These are phyloP conservation scores for Sebastes matsubarae DNA, from an alignment of 2,797 vertebrate species.

Conservation along the genomic window DNA sequence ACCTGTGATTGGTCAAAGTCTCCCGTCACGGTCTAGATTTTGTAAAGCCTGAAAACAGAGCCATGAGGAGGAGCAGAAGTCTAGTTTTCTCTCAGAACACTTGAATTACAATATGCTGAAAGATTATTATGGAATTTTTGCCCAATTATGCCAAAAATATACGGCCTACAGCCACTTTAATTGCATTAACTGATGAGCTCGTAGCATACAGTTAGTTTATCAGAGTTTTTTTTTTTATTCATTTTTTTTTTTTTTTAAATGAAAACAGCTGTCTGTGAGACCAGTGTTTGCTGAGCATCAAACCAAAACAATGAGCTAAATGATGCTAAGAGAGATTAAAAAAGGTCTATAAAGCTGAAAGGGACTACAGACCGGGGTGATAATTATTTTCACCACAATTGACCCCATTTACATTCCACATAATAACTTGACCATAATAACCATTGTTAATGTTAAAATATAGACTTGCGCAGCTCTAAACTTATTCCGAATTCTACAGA, in stretches of 20 bases:
- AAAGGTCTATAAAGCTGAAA: neutral
- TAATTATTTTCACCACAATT: neutral
- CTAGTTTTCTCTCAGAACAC: no score
- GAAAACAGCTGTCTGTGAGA: no score
- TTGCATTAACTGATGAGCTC: neutral
- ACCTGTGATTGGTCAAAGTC: no score
- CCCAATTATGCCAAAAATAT: no score
- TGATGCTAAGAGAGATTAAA: neutral
- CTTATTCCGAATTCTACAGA: neutral
- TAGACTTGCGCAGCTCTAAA: neutral
- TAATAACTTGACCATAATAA: neutral
- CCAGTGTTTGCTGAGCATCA: neutral
- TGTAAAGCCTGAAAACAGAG: no score
- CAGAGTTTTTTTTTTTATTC: neutral
- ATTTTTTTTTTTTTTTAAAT: no score
- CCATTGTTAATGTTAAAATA: neutral
- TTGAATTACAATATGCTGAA: no score
- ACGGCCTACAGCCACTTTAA: no score
- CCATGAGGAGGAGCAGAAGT: no score
- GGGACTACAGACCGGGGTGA: neutral
- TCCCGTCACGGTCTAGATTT: no score
- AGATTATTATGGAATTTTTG: no score
- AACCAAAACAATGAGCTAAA: neutral
- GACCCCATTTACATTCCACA: neutral
- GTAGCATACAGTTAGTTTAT: neutral